These are phyloP conservation scores for Mycalesis mineus DNA, from an alignment of 2,888 invertebrate genomes.

Conservation along the genomic window DNA sequence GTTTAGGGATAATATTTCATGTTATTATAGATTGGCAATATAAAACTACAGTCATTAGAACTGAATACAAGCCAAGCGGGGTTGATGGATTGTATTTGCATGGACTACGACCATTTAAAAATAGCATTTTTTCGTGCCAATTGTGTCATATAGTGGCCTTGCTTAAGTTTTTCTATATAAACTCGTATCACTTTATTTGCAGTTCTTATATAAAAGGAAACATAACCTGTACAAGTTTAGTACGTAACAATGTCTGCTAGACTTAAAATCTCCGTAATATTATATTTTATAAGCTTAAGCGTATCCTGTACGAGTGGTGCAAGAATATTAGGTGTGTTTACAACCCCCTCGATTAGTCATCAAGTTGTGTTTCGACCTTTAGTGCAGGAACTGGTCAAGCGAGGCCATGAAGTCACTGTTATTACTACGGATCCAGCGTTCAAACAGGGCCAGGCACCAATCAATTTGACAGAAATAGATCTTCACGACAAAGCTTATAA, in stretches of 20 bases:
- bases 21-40: too few relatives aligned
- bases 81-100: too few relatives aligned
- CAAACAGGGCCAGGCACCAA: slow-evolving; percentile 25
- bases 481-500: slow-evolving; percentile 34
- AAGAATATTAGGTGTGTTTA: slow-evolving; percentile 46
- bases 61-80: too few relatives aligned
- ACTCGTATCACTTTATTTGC: neutral
- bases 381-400: slow-evolving; percentile 40
- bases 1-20: too few relatives aligned
- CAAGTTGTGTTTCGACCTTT: slow-evolving; percentile 43
- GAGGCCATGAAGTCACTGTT: slow-evolving; percentile 50
- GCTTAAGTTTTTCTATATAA: neutral
- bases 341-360: slow-evolving; percentile 50
- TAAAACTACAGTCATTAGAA: too few relatives aligned
- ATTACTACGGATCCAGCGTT: slow-evolving; percentile 43
- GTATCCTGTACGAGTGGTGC: slow-evolving; percentile 32
- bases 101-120: neutral
- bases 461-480: slow-evolving; percentile 47
- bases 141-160: neutral
- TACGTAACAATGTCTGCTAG: neutral
- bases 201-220: neutral
- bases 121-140: neutral
- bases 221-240: neutral
- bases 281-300: neutral
- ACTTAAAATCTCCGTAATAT: neutral